phyloP scores from a whole-genome alignment of 2,113 vertebrate genomes.

The Corydoras maculifer region DNA sequence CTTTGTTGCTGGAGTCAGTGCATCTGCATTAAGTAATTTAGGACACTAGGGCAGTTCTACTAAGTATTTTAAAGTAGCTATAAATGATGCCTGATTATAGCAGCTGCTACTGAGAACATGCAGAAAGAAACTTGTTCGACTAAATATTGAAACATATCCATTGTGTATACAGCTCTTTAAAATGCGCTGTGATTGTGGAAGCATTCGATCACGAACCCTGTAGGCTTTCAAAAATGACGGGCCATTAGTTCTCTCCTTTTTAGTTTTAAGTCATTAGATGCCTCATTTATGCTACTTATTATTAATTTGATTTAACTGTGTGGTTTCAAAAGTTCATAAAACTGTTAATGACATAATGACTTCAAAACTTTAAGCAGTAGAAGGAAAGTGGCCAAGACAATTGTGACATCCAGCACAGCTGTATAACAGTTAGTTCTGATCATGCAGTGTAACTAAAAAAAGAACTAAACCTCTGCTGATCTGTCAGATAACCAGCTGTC shows the following conservation, averaged over 20 bases:
- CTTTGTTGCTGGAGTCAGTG: too few relatives aligned
- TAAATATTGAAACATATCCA: too few relatives aligned
- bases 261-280: conserved; percentile 18
- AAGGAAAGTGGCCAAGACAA: too few relatives aligned
- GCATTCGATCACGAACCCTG: background rate
- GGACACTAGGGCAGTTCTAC: too few relatives aligned
- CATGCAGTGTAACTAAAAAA: background rate
- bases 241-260: conserved; percentile 17
- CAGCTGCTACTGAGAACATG: too few relatives aligned
- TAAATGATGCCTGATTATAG: too few relatives aligned
- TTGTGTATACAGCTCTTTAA: conserved; percentile 7
- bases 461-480: too few relatives aligned
- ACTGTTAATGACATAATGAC: background rate
- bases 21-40: too few relatives aligned
- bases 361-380: too few relatives aligned
- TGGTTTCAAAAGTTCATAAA: conserved; percentile 1
- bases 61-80: too few relatives aligned
- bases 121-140: too few relatives aligned
- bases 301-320: conserved; percentile 21
- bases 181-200: background rate
- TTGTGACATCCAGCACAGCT: background rate
- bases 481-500: too few relatives aligned
- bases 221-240: conserved; percentile 5
- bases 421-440: background rate
- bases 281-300: conserved; percentile 20